Evolutionary conservation across 2,113 vertebrate genomes (phyloP).

Genomic region (Danionella cerebrum): DNA sequence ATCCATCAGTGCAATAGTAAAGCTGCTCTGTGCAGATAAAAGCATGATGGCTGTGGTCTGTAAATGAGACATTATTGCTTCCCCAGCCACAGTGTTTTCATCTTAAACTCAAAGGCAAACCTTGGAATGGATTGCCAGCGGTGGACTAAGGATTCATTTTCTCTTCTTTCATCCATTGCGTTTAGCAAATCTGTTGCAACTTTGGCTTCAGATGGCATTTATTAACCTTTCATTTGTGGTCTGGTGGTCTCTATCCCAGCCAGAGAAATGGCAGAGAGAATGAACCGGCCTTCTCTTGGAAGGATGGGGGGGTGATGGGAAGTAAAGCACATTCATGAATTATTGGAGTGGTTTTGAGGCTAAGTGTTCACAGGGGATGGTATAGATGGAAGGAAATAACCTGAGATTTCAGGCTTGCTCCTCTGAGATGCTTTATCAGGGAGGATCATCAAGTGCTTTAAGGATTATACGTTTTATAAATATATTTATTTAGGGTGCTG

Average conservation of each 20-base stretch:
- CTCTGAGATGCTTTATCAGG: slow-evolving; percentile 2
- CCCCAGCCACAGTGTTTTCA: slow-evolving; percentile 7
- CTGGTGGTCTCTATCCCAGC: neutral
- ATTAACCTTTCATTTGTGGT: slow-evolving; percentile 22
- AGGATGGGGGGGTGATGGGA: neutral
- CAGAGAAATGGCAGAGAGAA: neutral
- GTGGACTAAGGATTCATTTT: slow-evolving; percentile 27
- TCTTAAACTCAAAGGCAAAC: slow-evolving; percentile 7
- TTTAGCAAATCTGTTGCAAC: slow-evolving; percentile 18
- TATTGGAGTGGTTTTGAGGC: neutral
- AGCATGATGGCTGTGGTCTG: slow-evolving; percentile 1
- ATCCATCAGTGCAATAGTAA: neutral
- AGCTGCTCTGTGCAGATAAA: slow-evolving; percentile 6
- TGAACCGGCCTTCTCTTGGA: slow-evolving; percentile 1
- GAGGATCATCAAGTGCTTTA: neutral
- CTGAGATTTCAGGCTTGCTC: slow-evolving; percentile 2
- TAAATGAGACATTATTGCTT: slow-evolving; percentile 10
- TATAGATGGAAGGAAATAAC: neutral
- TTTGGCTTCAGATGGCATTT: slow-evolving; percentile 16
- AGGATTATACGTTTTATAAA: too few relatives aligned
- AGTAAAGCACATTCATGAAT: neutral
- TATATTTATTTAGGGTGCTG: too few relatives aligned
- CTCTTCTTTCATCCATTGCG: neutral
- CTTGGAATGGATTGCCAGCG: slow-evolving; percentile 28
- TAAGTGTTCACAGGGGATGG: slow-evolving; percentile 6